Conservation (phyloP, 2,797 vertebrate genomes). For the Discoglossus pictus region DNA sequence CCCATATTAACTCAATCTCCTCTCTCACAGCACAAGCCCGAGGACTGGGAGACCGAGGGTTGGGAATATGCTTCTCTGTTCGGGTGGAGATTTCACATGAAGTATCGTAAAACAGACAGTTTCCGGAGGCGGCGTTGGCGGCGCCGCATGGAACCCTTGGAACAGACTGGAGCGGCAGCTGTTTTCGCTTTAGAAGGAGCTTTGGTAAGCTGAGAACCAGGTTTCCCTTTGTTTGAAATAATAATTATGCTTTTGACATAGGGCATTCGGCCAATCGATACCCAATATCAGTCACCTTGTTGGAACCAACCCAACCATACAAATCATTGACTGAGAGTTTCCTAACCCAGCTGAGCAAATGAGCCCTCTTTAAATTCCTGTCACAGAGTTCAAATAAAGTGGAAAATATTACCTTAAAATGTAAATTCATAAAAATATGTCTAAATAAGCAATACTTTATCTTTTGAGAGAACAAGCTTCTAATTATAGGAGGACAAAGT, state of each 20-base stretch:
- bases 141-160: slow-evolving; percentile 90
- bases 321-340: too few relatives aligned
- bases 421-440: too few relatives aligned
- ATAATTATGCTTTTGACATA: neutral
- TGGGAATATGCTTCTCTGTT: slow-evolving; percentile 97
- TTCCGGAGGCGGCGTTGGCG: slow-evolving; percentile 91
- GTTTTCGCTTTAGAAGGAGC: slow-evolving; percentile 94
- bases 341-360: too few relatives aligned
- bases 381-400: too few relatives aligned
- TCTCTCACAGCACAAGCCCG: slow-evolving; percentile 76
- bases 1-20: neutral
- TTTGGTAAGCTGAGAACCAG: slow-evolving; percentile 70
- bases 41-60: slow-evolving; percentile 84
- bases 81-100: slow-evolving; percentile 92
- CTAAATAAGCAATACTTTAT: too few relatives aligned
- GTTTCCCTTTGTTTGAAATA: neutral
- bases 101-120: slow-evolving; percentile 83
- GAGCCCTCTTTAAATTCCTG: too few relatives aligned
- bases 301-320: too few relatives aligned
- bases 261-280: neutral
- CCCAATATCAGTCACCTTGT: too few relatives aligned
- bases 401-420: too few relatives aligned
- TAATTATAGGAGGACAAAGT: too few relatives aligned
- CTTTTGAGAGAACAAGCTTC: too few relatives aligned
- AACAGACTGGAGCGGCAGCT: slow-evolving; percentile 85